These are phyloP conservation scores for Halcyon malimbica DNA, from an alignment of 2,113 vertebrate species.

Conservation along the genomic window DNA sequence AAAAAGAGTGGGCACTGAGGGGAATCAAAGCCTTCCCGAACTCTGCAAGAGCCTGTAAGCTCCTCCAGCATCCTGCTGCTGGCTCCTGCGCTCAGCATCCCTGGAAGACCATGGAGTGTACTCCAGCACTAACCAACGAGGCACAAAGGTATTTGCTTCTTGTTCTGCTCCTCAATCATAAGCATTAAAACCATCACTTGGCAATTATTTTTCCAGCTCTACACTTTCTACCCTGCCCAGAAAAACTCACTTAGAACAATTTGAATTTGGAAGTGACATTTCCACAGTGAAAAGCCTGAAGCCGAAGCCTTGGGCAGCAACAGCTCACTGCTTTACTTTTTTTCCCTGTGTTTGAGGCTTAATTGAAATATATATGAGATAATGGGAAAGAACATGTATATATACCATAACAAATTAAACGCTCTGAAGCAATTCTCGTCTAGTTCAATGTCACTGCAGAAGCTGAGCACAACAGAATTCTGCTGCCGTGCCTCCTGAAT, in stretches of 20 bases:
- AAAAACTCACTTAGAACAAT: background rate
- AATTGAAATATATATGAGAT: conserved; percentile 36
- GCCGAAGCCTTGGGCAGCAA: background rate
- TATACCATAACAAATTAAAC: conserved; percentile 24
- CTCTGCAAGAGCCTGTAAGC: background rate
- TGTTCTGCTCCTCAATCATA: background rate
- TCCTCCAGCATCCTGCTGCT: background rate
- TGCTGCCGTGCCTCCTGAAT: background rate
- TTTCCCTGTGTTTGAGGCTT: background rate
- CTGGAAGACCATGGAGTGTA: background rate
- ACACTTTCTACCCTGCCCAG: background rate
- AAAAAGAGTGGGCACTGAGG: background rate
- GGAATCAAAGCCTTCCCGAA: background rate
- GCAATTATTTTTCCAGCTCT: background rate
- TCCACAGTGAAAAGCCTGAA: background rate
- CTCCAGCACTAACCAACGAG: background rate
- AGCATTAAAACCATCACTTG: background rate
- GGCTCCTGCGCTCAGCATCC: background rate
- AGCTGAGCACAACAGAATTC: background rate
- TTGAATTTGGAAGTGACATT: background rate
- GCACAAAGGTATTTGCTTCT: background rate
- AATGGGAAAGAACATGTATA: background rate
- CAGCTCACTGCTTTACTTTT: background rate
- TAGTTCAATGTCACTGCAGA: conserved; percentile 2
- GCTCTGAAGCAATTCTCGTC: background rate